Percentiles rank a stretch among this genome's conserved stretches.
Conservation (phyloP, 1,140 invertebrate species). For the Galleria mellonella region DNA sequence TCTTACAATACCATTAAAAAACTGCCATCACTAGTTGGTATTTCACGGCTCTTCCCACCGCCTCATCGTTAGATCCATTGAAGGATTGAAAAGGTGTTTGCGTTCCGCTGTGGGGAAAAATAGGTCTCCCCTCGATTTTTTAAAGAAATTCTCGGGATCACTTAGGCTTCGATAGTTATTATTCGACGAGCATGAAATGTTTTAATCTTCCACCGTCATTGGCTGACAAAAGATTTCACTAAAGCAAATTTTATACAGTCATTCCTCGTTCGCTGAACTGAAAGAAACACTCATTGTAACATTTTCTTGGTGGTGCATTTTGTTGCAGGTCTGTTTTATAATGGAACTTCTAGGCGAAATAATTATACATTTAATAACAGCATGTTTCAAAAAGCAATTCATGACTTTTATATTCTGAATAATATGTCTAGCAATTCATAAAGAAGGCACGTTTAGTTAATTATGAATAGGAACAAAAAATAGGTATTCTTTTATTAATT, state of each 20-base stretch:
- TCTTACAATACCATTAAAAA: constrained; percentile 68
- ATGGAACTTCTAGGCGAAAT: neutral
- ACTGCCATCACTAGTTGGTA: constrained; percentile 65
- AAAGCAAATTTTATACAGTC: constrained; percentile 59
- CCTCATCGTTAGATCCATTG: constrained; percentile 56
- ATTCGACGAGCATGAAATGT: constrained; percentile 53
- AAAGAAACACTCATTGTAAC: constrained; percentile 21
- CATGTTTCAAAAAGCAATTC: too few relatives aligned
- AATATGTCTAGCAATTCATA: too few relatives aligned
- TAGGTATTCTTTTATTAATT: constrained; percentile 25
- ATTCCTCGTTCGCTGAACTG: constrained; percentile 49
- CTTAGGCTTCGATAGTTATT: constrained; percentile 73
- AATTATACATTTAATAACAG: too few relatives aligned
- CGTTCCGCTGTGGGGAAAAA: constrained; percentile 57
- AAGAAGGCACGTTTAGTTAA: too few relatives aligned
- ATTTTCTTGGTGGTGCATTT: constrained; percentile 16
- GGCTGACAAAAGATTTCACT: constrained; percentile 47
- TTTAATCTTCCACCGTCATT: constrained; percentile 70
- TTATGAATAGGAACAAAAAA: too few relatives aligned
- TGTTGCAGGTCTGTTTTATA: constrained; percentile 14
- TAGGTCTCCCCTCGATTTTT: constrained; percentile 59
- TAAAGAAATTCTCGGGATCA: constrained; percentile 52
- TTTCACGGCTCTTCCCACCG: constrained; percentile 32
- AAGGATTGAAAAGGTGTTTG: constrained; percentile 72
- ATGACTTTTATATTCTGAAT: too few relatives aligned